Evolutionary conservation across 2,797 vertebrate genomes (phyloP).

Genomic region (Gymnothorax reevesii): DNA sequence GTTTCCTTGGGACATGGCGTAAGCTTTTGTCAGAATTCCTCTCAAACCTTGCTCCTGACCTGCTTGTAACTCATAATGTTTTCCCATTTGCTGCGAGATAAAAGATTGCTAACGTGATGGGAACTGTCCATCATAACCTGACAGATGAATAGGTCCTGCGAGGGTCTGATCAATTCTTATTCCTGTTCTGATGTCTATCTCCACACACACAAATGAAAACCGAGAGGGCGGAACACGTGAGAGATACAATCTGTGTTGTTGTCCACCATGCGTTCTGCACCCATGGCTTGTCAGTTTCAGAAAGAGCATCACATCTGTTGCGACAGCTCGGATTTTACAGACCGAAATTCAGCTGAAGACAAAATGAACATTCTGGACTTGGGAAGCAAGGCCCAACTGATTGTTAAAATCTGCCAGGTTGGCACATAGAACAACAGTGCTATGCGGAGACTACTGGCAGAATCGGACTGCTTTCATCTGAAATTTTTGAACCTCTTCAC

Average conservation of each 20-base stretch:
- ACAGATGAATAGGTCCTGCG: neutral
- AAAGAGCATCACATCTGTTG: neutral
- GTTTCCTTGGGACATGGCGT: neutral
- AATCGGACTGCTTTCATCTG: neutral
- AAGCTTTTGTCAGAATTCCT: neutral
- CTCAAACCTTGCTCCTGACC: neutral
- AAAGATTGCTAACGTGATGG: neutral
- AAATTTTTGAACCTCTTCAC: neutral
- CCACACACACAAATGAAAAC: neutral
- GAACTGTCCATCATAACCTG: neutral
- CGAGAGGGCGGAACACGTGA: neutral
- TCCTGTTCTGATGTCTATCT: constrained; percentile 7
- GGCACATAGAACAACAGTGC: neutral
- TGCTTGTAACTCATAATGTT: neutral
- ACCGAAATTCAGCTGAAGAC: neutral
- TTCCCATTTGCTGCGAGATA: neutral
- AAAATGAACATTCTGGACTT: neutral
- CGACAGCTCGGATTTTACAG: neutral
- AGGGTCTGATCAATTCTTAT: neutral
- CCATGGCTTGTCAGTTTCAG: neutral
- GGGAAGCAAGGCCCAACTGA: neutral
- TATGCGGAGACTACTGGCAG: neutral
- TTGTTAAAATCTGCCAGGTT: neutral
- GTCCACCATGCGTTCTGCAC: neutral
- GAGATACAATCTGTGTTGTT: neutral